Conservation (phyloP, 1,140 invertebrate species). For the Drosophila nigrodunni region DNA sequence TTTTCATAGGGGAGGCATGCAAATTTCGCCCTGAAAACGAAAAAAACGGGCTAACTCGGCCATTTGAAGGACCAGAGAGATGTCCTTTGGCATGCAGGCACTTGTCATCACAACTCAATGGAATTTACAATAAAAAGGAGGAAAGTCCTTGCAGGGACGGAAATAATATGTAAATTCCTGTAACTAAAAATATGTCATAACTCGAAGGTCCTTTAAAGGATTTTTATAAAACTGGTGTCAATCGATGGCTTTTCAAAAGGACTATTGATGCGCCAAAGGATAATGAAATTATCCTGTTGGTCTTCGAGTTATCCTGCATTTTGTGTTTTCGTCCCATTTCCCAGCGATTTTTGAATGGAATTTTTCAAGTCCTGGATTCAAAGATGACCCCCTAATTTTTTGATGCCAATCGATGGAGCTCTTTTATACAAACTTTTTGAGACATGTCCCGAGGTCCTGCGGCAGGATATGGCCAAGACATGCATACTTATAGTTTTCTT, state of each 20-base stretch:
- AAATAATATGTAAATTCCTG: background rate
- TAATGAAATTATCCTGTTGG: background rate
- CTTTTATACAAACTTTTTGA: background rate
- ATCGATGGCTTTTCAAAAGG: background rate
- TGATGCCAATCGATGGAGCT: conserved; percentile 5
- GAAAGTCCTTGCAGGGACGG: background rate
- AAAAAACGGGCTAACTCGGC: background rate
- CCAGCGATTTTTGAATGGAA: background rate
- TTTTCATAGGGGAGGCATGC: background rate
- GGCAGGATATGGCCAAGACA: background rate
- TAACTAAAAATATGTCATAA: background rate
- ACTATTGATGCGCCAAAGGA: background rate
- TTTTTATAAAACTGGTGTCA: background rate
- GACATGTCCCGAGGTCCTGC: background rate
- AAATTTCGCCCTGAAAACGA: background rate
- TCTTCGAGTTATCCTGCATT: background rate
- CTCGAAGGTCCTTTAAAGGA: background rate
- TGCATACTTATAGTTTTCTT: background rate
- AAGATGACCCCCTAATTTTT: background rate
- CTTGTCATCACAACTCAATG: background rate
- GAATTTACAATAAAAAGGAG: background rate
- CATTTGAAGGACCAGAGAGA: background rate
- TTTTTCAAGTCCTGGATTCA: background rate
- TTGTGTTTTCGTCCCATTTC: background rate
- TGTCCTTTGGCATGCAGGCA: background rate